Percentiles rank a stretch among this genome's conserved stretches.
These are phyloP conservation scores for Crotophaga sulcirostris DNA, from an alignment of 2,113 vertebrate genomes.

Conservation along the genomic window DNA sequence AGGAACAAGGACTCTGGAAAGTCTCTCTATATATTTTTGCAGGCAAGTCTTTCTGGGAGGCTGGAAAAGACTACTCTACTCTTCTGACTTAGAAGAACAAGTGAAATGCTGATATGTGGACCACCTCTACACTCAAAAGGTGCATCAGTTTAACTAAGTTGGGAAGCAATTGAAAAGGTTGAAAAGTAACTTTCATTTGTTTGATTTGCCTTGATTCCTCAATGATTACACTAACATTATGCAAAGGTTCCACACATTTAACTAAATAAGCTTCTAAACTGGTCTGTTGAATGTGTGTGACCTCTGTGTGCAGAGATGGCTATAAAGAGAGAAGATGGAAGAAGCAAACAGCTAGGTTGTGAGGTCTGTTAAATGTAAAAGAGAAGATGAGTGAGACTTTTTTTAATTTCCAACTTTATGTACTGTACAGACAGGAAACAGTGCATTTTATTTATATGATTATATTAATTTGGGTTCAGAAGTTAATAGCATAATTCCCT, in stretches of 20 bases:
- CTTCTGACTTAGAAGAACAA: neutral
- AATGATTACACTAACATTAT: neutral
- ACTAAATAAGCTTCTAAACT: neutral
- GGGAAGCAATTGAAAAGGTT: neutral
- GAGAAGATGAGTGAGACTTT: neutral
- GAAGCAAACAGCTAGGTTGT: neutral
- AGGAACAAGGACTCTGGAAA: neutral
- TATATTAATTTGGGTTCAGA: slow-evolving; percentile 50
- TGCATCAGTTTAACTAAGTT: neutral
- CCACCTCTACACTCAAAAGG: neutral
- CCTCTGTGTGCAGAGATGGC: neutral
- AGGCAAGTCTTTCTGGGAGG: neutral
- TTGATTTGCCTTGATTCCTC: neutral
- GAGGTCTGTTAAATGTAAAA: neutral
- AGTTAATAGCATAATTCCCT: slow-evolving; percentile 35
- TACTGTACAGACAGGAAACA: neutral
- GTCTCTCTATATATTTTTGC: neutral
- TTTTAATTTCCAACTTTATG: neutral
- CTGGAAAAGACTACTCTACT: neutral
- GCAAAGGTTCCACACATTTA: neutral
- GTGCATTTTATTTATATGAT: slow-evolving; percentile 12
- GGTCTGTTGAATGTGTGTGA: neutral
- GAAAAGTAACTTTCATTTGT: neutral
- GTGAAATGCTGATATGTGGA: neutral
- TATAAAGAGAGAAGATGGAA: neutral